Percentiles rank a stretch among this genome's conserved stretches.
These are phyloP conservation scores for Apamea crenata DNA, from an alignment of 2,888 invertebrate genomes.

Conservation along the genomic window DNA sequence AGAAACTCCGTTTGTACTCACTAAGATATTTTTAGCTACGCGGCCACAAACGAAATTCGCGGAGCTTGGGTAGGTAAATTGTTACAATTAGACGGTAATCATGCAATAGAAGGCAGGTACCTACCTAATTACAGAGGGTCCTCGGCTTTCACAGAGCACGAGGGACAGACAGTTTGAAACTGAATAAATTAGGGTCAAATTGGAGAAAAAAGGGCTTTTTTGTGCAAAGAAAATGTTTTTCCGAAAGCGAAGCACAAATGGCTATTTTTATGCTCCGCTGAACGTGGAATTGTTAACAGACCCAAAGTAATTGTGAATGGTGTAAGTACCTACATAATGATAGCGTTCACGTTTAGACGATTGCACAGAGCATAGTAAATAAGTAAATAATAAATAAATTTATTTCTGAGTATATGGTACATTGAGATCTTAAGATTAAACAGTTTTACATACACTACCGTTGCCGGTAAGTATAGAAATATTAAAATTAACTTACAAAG, in stretches of 20 bases:
- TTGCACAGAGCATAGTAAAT: no score
- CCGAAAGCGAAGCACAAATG: conserved; percentile 31
- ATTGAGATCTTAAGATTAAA: no score
- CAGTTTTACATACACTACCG: no score
- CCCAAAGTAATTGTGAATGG: background rate
- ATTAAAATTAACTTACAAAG: no score
- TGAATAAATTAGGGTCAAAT: conserved; percentile 50
- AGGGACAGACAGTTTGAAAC: conserved; percentile 41
- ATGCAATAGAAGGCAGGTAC: conserved; percentile 18
- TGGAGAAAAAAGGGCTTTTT: conserved; percentile 15
- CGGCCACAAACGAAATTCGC: conserved; percentile 45
- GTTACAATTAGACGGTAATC: conserved; percentile 52
- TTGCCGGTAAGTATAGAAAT: no score
- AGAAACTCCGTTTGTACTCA: conserved; percentile 23
- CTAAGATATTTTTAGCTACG: conserved; percentile 18
- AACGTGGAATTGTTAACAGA: conserved; percentile 24
- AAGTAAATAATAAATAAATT: no score
- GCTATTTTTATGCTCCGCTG: conserved; percentile 43
- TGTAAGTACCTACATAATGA: background rate
- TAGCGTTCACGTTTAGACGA: background rate
- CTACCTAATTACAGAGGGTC: conserved; percentile 48
- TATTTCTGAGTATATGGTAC: no score
- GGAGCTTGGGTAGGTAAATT: conserved; percentile 32
- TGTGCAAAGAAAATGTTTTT: conserved; percentile 47
- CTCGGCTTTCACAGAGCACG: conserved; percentile 45